Conservation (phyloP, 2,113 vertebrate genomes). For the Thomomys bottae region DNA sequence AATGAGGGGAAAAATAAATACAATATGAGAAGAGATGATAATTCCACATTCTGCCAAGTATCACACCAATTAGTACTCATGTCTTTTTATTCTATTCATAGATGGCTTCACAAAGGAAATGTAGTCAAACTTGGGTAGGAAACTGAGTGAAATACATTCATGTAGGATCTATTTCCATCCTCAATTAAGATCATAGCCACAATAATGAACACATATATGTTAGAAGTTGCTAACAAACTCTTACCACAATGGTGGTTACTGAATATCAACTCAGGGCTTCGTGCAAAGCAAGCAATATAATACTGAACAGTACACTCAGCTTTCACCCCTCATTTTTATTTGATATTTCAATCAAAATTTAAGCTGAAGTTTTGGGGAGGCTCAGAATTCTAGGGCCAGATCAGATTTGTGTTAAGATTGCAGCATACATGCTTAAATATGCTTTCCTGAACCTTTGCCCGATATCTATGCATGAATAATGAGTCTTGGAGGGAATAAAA, state of each 20-base stretch:
- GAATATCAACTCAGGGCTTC: no score
- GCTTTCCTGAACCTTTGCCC: constrained; percentile 39
- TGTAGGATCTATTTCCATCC: not conserved
- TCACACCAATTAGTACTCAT: not conserved
- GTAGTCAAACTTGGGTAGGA: not conserved
- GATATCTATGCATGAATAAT: constrained; percentile 32
- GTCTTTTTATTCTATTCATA: not conserved
- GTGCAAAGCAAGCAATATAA: no score
- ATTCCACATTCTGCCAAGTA: not conserved
- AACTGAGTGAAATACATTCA: not conserved
- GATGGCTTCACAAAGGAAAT: not conserved
- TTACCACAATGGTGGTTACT: not conserved
- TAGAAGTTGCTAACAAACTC: not conserved
- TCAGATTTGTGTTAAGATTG: constrained; percentile 34
- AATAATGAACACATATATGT: not conserved
- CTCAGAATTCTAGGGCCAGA: constrained; percentile 34
- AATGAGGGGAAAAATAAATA: not conserved
- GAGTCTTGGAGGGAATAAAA: constrained; percentile 43
- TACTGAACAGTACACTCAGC: no score
- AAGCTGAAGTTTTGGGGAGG: not conserved
- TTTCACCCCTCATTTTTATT: not conserved
- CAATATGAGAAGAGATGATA: not conserved
- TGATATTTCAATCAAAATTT: not conserved
- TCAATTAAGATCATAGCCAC: not conserved
- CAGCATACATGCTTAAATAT: constrained; percentile 12